Evolutionary conservation across 2,797 vertebrate species (phyloP), one percentile per base, ranked within the genome.

Genomic region (Mormyrus hasselquistii): DNA sequence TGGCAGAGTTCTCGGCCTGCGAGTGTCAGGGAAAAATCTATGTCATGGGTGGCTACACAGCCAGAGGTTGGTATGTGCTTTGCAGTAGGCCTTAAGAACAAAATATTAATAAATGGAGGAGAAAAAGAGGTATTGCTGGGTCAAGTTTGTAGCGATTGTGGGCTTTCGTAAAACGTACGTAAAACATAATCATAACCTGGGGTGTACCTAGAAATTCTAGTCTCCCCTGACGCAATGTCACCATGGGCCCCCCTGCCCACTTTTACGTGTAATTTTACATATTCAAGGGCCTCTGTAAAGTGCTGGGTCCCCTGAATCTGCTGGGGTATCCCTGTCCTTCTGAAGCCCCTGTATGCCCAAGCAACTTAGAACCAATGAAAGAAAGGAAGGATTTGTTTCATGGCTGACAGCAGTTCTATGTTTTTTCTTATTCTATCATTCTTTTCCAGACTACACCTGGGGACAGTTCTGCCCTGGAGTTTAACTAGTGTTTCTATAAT

Each of bases 1-100:
- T 99, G 88, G 97, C 96, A 0, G 98, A 99, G 93, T 99, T 99
- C 93, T 99, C 98, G 0, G 98, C 98, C 0, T 99, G 98, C 0
- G 98, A 99, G 88, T 99, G 98, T 92, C 96, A 97, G 90, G 98
- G 97, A 87, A 97, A 96, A 94, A 98, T 99, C 92, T 99, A 98
- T 0, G 96, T 99, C 90, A 97, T 99, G 57, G 98, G 98, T n/a
- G 98, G 98, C 87, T 99, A 99, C 91, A 99, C 98, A 0, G 94
- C 97, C 25, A 95, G 97, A 97, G 97, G 98, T 98, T 90, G 89
- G 94, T 90, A 10, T 25, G 22, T n/a, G 82, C 47, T 7, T 69
- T 84, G 6, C 38, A 25, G 25, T 83, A n/a, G 16, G n/a, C 79
- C n/a, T 38, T 41, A 73, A 73, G 38, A 10, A 1, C 62, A 65